Base-by-base conservation (phyloP, 2,113 vertebrate genomes). In the Elephas maximus region DNA sequence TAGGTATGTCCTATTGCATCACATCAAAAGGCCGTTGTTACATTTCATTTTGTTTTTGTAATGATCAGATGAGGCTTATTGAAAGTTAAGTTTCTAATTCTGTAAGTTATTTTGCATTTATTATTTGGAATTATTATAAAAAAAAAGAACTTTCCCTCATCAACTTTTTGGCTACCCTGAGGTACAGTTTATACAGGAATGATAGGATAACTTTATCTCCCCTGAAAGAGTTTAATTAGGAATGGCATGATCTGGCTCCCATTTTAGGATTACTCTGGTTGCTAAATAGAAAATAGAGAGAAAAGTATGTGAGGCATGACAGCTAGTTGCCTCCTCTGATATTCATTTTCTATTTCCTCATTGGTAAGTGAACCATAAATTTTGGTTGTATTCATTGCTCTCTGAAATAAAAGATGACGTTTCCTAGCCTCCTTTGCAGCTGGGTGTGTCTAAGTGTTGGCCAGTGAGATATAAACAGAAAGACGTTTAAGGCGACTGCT, bases 341-440 rank as follows among this genome's bases (percentile, higher is more conserved):
- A 69, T 88, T 53, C 8, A 10, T 79, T 73, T 93, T 80, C 57
- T 67, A 7, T 85, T 85, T 71, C 69, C 41, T 88, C 17, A 37
- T 41, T 83, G 60, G 18, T 41, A 69, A 85, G 33, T 28, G 63
- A 77, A 45, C 41, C n/a, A 18, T 7, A 76, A 12, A 26, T 76
- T 94, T 88, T 71, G 5, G 33, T 44, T 88, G 86, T 65, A 81
- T 24, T 88, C 65, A 23, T n/a, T 83, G 9, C 33, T 48, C 10
- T 90, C 28, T 76, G 24, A 76, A 79, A 53, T 74, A 51, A 83
- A 76, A 69, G 15, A 41, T 41, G 82, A 37, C 45, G 26, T 65
- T 94, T 80, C 41, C 45, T 30, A 95, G 41, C 30, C 65, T 77
- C 15, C 92, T 87, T 63, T 74, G 62, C 63, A 76, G 91, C 65